Evolutionary conservation across 2,113 vertebrate genomes (phyloP), one percentile per base, ranked within the genome.

Genomic region (Rhinopithecus roxellana): DNA sequence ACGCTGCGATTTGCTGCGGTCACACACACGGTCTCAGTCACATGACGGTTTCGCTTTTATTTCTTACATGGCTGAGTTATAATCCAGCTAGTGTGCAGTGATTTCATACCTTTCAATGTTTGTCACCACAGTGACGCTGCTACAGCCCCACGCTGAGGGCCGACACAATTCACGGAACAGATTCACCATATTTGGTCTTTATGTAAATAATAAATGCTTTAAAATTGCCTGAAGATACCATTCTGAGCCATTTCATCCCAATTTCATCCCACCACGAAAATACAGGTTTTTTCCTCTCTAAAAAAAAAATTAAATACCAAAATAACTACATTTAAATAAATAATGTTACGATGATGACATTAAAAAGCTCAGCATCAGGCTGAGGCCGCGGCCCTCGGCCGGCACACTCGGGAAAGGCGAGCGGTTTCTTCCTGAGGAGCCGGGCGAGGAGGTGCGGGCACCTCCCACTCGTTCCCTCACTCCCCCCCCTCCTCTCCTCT

Each of bases 181-280:
- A 97, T 98, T 98, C 97, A 98, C 98, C 98, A 80, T 98, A 98
- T 99, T 99, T 99, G 99, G 99, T 99, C 98, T 99, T 98, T 94
- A 98, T 97, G 98, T 98, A 99, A 99, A 98, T 98, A 98, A 96
- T 85, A 96, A 96, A 96, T 98, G 96, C 98, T 98, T 98, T 98
- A 82, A 98, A 98, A 98, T 98, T 98, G 98, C 98, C 98, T 98
- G 98, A 98, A 98, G 97, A 98, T 98, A 98, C 98, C 98, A 98
- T 98, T 99, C 97, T 98, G 98, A 98, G 98, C 98, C 94, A 95
- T 98, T 97, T 99, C 98, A 98, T 98, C 98, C 98, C 98, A 97
- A 95, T 98, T 97, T 99, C 98, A 98, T 98, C 98, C 98, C 98
- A 97, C 97, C 97, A 84, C 97, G 98, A 98, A 98, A 98, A 98